phyloP scores from a whole-genome alignment of 2,113 vertebrate species.

The Neolamprologus sp. region DNA sequence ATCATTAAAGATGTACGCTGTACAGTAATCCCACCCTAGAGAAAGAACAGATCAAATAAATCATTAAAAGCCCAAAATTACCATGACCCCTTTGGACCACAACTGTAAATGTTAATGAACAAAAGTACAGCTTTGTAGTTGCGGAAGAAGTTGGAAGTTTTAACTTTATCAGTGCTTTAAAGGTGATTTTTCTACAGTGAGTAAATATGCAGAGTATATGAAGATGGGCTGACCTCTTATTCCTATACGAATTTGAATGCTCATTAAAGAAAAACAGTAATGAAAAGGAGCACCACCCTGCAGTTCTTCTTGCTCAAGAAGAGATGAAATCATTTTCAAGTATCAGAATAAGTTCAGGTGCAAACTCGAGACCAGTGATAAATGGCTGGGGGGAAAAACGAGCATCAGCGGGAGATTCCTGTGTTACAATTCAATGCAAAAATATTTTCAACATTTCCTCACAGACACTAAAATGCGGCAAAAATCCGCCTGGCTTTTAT shows the following conservation, averaged over 20 bases:
- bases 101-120: background rate
- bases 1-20: background rate
- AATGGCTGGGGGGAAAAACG: accelerated
- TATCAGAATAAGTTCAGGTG: background rate
- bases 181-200: background rate
- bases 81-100: background rate
- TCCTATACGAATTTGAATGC: background rate
- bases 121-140: background rate
- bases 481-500: background rate
- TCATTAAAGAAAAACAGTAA: background rate
- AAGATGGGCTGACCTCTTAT: background rate
- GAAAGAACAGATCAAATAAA: background rate
- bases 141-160: background rate
- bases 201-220: background rate
- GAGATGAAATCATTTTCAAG: background rate
- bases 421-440: background rate
- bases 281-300: accelerated
- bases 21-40: background rate
- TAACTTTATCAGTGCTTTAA: background rate
- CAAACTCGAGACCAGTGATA: background rate
- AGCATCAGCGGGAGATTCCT: background rate
- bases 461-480: background rate
- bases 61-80: background rate
- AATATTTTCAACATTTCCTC: background rate
- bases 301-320: background rate